Base-by-base conservation (phyloP, 2,888 invertebrate species). In the Dilophus febrilis region DNA sequence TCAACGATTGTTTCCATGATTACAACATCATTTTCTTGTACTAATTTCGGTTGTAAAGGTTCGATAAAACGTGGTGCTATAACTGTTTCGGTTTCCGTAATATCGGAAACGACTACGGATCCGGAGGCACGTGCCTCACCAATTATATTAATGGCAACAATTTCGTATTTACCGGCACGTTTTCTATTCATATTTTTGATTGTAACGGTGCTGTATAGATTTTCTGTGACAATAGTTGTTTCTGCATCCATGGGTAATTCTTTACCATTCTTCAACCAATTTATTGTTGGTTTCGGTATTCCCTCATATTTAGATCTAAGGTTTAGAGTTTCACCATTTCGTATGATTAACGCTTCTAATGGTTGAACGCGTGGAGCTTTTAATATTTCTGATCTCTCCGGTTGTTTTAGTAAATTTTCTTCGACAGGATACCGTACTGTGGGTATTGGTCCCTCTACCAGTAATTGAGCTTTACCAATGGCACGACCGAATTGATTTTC, bases 161-260 rank as follows among this genome's bases (percentile, higher is more conserved):
- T 77, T 67, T 90, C 88, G 59, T 90, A 92, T 60, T 86, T 87
- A 22, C 92, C 92, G 43, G 73, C 71, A 54, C 84, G 80, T 53
- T 78, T 78, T 56, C 77, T 78, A 33, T 73, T 72, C 50, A 73
- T 70, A 46, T 80, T 74, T 29, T 68, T 64, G 43, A 88, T 72
- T 48, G 61, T 69, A 19, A 87, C 62, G 33, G 64, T 70, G 1
- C 82, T 79, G 44, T 65, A 71, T 35, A 68, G 74, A 43, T 75
- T 71, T 46, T 71, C 68, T 16, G 66, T 67, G 6, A 63, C 61
- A 38, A 83, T 72, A 29, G 64, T 57, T 43, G 71, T 72, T 46
- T 77, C 72, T 37, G 76, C 70, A 48, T 67, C 70, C 35, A 72
- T 65, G 51, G 69, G 64, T 31, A 91, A 71, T 54, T 77, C 77